phyloP scores from a whole-genome alignment of 2,113 vertebrate species.

The Gymnorhina tibicen region DNA sequence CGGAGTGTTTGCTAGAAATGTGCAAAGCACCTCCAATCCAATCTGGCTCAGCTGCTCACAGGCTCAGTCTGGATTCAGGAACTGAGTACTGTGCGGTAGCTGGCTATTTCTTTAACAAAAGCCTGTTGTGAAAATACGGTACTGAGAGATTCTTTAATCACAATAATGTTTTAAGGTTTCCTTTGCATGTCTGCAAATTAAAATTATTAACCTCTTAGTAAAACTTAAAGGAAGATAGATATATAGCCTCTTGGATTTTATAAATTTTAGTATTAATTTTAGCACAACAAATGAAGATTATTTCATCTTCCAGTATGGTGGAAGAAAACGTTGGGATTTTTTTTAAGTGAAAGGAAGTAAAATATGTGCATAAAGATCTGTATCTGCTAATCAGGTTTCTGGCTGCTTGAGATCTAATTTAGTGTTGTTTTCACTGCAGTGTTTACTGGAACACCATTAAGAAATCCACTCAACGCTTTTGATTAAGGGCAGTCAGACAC shows the following conservation, averaged over 20 bases:
- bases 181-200: neutral
- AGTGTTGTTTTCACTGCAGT: neutral
- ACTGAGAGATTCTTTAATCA: neutral
- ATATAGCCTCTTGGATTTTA: neutral
- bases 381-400: neutral
- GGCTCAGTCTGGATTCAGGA: neutral
- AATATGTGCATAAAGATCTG: neutral
- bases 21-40: neutral
- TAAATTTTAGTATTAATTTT: neutral
- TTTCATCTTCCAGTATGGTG: neutral
- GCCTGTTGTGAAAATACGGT: neutral
- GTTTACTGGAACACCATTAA: neutral
- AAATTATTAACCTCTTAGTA: neutral
- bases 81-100: rapidly evolving
- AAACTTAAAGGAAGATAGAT: neutral
- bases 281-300: neutral
- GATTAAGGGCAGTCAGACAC: neutral
- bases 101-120: neutral
- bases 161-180: neutral
- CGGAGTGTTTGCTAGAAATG: neutral
- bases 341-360: neutral
- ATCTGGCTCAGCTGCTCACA: neutral
- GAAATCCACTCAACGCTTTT: neutral
- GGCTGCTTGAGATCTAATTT: neutral
- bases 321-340: neutral